These are phyloP conservation scores for Sitta carolinensis DNA, from an alignment of 2,797 vertebrate species.

Conservation along the genomic window DNA sequence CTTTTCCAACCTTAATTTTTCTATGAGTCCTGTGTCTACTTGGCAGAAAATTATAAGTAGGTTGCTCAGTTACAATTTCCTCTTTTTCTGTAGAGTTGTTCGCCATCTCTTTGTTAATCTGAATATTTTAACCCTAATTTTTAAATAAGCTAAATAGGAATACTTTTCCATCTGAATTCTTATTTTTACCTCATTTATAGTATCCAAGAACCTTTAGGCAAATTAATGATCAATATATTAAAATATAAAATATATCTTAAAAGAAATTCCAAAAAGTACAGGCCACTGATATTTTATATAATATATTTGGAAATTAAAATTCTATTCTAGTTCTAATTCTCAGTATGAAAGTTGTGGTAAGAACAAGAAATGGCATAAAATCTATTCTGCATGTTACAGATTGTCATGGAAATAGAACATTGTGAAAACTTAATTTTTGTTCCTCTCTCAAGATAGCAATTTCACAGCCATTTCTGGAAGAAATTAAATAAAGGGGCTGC, in stretches of 20 bases:
- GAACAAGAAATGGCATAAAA: background rate
- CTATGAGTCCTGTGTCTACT: background rate
- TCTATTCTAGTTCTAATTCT: background rate
- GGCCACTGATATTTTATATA: background rate
- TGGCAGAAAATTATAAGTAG: background rate
- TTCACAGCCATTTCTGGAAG: background rate
- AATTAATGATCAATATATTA: background rate
- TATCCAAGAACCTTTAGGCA: background rate
- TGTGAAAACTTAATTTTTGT: conserved; percentile 28
- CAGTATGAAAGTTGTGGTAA: background rate
- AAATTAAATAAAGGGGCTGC: conserved; percentile 46
- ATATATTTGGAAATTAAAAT: background rate
- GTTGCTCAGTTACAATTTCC: background rate
- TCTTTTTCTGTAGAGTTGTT: background rate
- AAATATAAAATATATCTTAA: background rate
- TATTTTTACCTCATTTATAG: background rate
- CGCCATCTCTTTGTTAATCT: background rate
- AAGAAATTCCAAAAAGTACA: background rate
- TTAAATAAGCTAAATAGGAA: background rate
- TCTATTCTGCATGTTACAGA: background rate
- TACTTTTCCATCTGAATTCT: background rate
- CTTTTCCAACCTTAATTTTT: background rate
- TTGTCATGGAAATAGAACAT: background rate
- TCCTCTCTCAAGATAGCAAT: conserved; percentile 19
- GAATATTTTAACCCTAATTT: background rate